These are phyloP conservation scores for Jacana jacana DNA, from an alignment of 2,113 vertebrate species.

Conservation along the genomic window DNA sequence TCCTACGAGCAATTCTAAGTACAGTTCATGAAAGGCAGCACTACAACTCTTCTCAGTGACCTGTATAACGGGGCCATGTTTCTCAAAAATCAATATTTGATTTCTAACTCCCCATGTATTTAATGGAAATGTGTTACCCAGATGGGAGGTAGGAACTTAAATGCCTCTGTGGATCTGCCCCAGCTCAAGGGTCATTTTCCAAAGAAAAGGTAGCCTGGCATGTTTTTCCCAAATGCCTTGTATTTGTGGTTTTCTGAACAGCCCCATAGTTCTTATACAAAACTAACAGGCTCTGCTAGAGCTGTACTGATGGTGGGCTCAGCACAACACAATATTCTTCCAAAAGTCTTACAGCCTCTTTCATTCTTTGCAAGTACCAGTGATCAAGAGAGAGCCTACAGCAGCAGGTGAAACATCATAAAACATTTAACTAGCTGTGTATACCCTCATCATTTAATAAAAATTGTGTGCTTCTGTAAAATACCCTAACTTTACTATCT, in stretches of 20 bases:
- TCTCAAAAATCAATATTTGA: background rate
- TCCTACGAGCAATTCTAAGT: background rate
- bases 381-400: background rate
- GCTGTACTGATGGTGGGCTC: background rate
- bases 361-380: background rate
- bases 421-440: background rate
- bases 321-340: background rate
- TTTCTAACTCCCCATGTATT: background rate
- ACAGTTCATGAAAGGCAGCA: background rate
- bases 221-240: background rate
- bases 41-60: background rate
- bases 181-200: background rate
- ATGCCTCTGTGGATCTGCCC: background rate
- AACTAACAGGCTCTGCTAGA: background rate
- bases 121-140: background rate
- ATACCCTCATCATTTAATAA: background rate
- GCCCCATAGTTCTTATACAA: background rate
- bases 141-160: background rate
- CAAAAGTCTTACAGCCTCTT: background rate
- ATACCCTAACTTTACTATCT: background rate
- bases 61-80: background rate
- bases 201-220: background rate
- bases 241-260: background rate
- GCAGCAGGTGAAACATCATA: background rate
- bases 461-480: background rate